Evolutionary conservation across 2,113 vertebrate genomes (phyloP), one percentile per base, ranked within the genome.

Genomic region (Muscicapa adusta): DNA sequence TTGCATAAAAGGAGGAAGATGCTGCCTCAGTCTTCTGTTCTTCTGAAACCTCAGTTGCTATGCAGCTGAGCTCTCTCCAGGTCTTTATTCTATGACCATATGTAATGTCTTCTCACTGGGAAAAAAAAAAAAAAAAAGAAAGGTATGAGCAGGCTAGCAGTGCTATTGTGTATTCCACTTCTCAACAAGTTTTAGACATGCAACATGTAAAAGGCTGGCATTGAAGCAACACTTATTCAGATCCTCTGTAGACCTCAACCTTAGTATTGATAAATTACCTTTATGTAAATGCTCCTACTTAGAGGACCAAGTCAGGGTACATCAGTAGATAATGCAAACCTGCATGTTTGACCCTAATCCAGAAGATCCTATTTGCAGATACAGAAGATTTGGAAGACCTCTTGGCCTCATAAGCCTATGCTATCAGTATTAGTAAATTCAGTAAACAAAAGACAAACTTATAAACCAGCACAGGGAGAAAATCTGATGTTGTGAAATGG

Each of bases 1-100:
- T 85, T 71, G 51, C 17, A 50, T 63, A 83, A 88, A 79, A 91
- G 31, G 48, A 85, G 50, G 29, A 89, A 45, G 56, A 47, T 2
- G 22, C 65, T 75, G 38, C 56, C 48, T 76, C 28, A 62, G 67
- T 76, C 87, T 96, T 96, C 95, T 91, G 15, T 58, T 94, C 91
- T 94, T 95, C 74, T 28, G 47, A 33, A 85, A 82, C 13, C 65
- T 77, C 58, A 67, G 67, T 70, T 85, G 81, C 82, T 79, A 23
- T 54, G 42, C 67, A 90, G 94, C 38, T 88, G 74, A 90, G 47
- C 58, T 93, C 47, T 93, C 34, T 38, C 79, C 40, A 93, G 85
- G 78, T 47, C 51, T 85, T 47, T 91, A n/a, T 24, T 89, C 26
- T 42, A 57, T 51, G 89, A 70, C 54, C 73, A 33, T 15, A 51